Conservation (phyloP, 2,888 invertebrate genomes). For the Limnephilus lunatus region DNA sequence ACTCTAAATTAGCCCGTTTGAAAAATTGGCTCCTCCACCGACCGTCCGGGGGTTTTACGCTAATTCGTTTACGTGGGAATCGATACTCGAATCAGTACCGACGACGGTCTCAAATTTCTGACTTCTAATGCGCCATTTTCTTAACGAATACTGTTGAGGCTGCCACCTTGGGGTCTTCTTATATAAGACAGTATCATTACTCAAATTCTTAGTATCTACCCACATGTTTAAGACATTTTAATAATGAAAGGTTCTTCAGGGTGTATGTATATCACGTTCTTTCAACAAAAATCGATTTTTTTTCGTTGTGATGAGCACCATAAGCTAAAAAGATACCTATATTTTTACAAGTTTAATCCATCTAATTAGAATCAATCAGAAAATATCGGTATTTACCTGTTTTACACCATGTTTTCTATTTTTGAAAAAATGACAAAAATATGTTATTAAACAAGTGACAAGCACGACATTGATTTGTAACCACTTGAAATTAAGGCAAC, state of each 20-base stretch:
- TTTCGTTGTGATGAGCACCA: background rate
- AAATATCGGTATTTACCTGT: background rate
- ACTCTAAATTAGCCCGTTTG: constrained; percentile 64
- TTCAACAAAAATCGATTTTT: background rate
- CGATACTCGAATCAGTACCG: constrained; percentile 42
- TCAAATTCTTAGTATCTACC: background rate
- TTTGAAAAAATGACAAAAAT: background rate
- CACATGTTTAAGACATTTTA: background rate
- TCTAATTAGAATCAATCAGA: background rate
- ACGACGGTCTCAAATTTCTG: constrained; percentile 14
- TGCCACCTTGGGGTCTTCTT: background rate
- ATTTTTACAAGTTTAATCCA: background rate
- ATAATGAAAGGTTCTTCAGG: no score
- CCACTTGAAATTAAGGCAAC: no score
- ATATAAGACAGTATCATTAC: background rate
- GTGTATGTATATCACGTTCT: no score
- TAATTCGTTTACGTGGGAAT: constrained; percentile 56
- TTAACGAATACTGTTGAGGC: constrained; percentile 21
- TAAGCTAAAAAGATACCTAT: no score
- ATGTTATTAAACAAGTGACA: background rate
- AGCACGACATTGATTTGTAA: background rate
- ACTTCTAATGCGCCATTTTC: constrained; percentile 39
- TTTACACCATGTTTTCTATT: background rate
- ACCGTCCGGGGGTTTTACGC: constrained; percentile 41
- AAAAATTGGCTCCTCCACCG: constrained; percentile 61